Conservation (phyloP, 2,797 vertebrate species). For the Eupleurogrammus muticus region DNA sequence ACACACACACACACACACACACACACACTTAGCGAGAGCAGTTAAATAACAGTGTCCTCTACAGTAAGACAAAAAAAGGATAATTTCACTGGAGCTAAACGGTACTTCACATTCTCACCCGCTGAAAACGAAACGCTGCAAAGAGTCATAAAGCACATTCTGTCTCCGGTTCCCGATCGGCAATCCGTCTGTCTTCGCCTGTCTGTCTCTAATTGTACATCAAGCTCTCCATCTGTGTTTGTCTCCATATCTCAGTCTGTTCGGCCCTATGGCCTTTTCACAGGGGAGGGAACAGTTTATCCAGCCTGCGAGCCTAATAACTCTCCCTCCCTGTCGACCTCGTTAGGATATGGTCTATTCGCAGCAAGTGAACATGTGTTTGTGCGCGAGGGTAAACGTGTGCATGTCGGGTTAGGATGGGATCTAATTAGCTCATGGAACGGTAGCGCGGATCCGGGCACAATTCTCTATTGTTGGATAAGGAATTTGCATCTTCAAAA, state of each 20-base stretch:
- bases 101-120: conserved; percentile 38
- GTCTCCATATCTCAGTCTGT: conserved; percentile 43
- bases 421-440: conserved; percentile 68
- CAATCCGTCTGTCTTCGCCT: conserved; percentile 2
- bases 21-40: background rate
- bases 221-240: conserved; percentile 56
- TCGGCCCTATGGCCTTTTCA: conserved; percentile 51
- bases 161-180: background rate
- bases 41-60: conserved; percentile 31
- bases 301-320: conserved; percentile 63
- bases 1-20: background rate
- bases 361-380: conserved; percentile 47
- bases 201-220: conserved; percentile 63
- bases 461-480: conserved; percentile 6
- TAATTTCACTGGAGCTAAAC: conserved; percentile 38
- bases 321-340: conserved; percentile 62
- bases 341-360: conserved; percentile 64
- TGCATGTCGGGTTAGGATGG: conserved; percentile 49
- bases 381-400: conserved; percentile 42
- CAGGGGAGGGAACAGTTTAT: conserved; percentile 58
- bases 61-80: conserved; percentile 37
- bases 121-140: conserved; percentile 34
- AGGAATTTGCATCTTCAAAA: conserved; percentile 37
- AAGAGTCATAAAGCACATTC: conserved; percentile 23
- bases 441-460: conserved; percentile 12